Conservation (phyloP, 2,888 invertebrate species). For the Eudemis profundana region DNA sequence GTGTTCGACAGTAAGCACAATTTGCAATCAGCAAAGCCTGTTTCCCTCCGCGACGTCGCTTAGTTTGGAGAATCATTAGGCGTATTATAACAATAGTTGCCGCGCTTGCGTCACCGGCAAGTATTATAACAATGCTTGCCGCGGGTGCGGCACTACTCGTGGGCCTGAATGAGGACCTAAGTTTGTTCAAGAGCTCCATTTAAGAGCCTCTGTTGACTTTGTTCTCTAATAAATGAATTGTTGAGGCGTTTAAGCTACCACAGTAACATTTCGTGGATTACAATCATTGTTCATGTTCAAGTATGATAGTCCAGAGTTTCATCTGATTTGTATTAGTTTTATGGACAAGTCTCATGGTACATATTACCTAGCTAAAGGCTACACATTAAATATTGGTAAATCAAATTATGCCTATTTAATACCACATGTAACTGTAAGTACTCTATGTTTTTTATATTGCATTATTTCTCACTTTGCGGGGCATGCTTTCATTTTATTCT, state of each 20-base stretch:
- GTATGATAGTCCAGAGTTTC: not conserved
- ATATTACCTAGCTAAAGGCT: too few species aligned
- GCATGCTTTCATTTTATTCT: too few species aligned
- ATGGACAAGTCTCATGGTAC: not conserved
- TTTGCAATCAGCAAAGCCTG: conserved; percentile 79
- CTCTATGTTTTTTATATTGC: too few species aligned
- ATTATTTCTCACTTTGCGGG: too few species aligned
- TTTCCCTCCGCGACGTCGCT: conserved; percentile 62
- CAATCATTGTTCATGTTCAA: not conserved
- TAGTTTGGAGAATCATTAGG: conserved; percentile 65
- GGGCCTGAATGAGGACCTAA: conserved; percentile 20
- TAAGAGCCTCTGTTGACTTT: conserved; percentile 21
- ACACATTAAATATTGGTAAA: too few species aligned
- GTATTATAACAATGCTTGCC: conserved; percentile 39
- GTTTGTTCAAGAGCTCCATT: conserved; percentile 29
- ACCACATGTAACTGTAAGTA: too few species aligned
- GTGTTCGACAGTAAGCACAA: conserved; percentile 76
- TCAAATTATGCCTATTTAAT: too few species aligned
- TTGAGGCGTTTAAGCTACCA: conserved; percentile 15
- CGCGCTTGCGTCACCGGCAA: too few species aligned
- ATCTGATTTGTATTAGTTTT: not conserved
- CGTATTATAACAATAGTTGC: conserved; percentile 42
- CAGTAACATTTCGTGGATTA: not conserved
- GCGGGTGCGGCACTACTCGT: conserved; percentile 11
- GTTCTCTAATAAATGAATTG: conserved; percentile 25